A percentile compares a stretch with the other conserved stretches of the same genome.
Conservation (phyloP, 2,888 invertebrate genomes). For the Anodontia alba region DNA sequence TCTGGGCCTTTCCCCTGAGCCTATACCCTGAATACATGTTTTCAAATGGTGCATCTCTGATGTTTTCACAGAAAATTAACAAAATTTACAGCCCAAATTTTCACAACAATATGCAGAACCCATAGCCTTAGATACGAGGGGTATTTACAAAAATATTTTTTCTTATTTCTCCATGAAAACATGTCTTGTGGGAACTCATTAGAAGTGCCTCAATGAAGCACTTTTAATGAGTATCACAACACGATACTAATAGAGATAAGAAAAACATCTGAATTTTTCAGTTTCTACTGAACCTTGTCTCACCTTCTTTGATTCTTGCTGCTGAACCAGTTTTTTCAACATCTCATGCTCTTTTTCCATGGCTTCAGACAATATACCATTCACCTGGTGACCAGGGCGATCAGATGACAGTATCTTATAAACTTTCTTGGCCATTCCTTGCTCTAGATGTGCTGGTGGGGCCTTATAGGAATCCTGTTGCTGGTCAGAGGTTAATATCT, state of each 20-base stretch:
- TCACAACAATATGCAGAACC: too few relatives aligned
- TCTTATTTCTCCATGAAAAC: neutral
- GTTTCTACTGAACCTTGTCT: neutral
- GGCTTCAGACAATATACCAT: conserved; percentile 73
- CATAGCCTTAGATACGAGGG: too few relatives aligned
- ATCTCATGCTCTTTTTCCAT: conserved; percentile 72
- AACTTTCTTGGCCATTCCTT: conserved; percentile 73
- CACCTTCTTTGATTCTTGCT: conserved; percentile 18
- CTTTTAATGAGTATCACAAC: neutral
- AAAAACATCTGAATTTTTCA: too few relatives aligned
- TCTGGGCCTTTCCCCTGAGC: too few relatives aligned
- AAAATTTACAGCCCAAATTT: too few relatives aligned
- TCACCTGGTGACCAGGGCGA: conserved; percentile 75
- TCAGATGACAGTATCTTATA: conserved; percentile 71
- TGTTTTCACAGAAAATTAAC: too few relatives aligned
- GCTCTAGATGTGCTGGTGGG: conserved; percentile 17
- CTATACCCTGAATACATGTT: too few relatives aligned
- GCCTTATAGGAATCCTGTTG: conserved; percentile 21
- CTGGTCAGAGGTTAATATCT: conserved; percentile 49
- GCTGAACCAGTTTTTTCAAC: conserved; percentile 54
- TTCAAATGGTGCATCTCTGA: too few relatives aligned
- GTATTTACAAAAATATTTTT: neutral
- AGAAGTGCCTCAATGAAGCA: neutral
- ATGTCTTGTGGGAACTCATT: neutral
- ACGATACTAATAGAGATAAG: too few relatives aligned